Evolutionary conservation across 2,113 vertebrate genomes (phyloP).

Genomic region (Ceyx margarethae): DNA sequence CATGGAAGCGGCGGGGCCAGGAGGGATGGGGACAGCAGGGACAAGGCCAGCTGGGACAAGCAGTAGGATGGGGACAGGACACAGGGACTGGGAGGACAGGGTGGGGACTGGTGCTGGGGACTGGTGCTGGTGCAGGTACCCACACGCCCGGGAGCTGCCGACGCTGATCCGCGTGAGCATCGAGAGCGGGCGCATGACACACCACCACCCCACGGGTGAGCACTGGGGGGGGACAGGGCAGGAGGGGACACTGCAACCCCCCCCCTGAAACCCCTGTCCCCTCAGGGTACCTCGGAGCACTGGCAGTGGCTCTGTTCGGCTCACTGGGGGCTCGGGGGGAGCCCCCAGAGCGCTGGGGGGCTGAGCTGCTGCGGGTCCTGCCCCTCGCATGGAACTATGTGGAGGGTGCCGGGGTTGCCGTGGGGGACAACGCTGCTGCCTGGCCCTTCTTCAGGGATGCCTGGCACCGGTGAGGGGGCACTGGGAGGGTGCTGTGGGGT

Average conservation of each 20-base stretch:
- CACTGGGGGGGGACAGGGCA: neutral
- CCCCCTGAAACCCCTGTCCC: neutral
- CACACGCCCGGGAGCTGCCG: slow-evolving; percentile 72
- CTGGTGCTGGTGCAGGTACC: slow-evolving; percentile 63
- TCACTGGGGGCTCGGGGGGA: slow-evolving; percentile 75
- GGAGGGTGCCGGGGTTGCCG: slow-evolving; percentile 40
- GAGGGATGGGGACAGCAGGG: neutral
- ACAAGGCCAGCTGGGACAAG: neutral
- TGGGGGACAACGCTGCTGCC: slow-evolving; percentile 68
- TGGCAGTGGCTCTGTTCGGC: slow-evolving; percentile 14
- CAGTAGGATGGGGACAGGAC: neutral
- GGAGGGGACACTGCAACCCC: neutral
- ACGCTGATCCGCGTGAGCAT: slow-evolving; percentile 77
- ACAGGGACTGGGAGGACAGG: neutral
- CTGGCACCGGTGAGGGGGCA: slow-evolving; percentile 76
- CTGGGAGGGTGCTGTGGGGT: slow-evolving; percentile 65
- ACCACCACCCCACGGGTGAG: slow-evolving; percentile 81
- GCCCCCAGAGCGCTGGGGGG: slow-evolving; percentile 63
- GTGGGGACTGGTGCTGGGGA: neutral
- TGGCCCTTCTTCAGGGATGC: slow-evolving; percentile 81
- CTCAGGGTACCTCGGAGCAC: neutral
- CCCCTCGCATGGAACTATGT: slow-evolving; percentile 77
- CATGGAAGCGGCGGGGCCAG: too few species aligned
- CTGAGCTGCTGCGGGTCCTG: slow-evolving; percentile 75
- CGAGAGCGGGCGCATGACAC: slow-evolving; percentile 84